These are phyloP conservation scores for Malaclemys terrapin DNA, from an alignment of 2,113 vertebrate species.

Conservation along the genomic window DNA sequence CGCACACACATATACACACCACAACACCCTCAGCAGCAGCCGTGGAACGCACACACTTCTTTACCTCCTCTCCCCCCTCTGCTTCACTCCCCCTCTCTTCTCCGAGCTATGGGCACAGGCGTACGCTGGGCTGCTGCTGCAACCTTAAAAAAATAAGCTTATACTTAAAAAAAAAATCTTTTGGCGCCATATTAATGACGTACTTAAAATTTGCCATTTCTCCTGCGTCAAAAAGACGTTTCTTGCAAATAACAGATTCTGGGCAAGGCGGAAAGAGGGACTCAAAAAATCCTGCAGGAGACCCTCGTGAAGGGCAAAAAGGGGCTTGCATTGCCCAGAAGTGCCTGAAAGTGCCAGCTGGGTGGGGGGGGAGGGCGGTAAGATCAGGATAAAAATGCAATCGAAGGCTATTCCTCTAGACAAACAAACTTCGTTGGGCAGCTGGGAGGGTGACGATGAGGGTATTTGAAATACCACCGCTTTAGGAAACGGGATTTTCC, in stretches of 20 bases:
- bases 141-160: conserved; percentile 79
- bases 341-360: not conserved
- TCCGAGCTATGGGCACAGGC: conserved; percentile 58
- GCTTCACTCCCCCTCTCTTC: not conserved
- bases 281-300: not conserved
- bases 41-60: conserved; percentile 48
- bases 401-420: not conserved
- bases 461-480: not conserved
- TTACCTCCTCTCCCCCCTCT: conserved; percentile 52
- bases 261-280: not conserved
- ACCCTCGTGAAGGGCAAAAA: not conserved
- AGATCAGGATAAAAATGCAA: not conserved
- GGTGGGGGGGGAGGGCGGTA: not conserved
- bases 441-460: not conserved
- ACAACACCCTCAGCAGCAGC: not conserved
- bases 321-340: not conserved
- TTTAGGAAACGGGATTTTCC: not conserved
- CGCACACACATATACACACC: conserved; percentile 59
- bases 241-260: conserved; percentile 70
- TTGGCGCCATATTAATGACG: conserved; percentile 99
- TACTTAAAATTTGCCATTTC: conserved; percentile 95
- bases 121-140: conserved; percentile 63
- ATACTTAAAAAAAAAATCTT: conserved; percentile 90
- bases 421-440: not conserved
- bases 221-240: conserved; percentile 86